Evolutionary conservation across 1,140 invertebrate genomes (phyloP), one percentile per base, ranked within the genome.

Genomic region (Aethina tumida): DNA sequence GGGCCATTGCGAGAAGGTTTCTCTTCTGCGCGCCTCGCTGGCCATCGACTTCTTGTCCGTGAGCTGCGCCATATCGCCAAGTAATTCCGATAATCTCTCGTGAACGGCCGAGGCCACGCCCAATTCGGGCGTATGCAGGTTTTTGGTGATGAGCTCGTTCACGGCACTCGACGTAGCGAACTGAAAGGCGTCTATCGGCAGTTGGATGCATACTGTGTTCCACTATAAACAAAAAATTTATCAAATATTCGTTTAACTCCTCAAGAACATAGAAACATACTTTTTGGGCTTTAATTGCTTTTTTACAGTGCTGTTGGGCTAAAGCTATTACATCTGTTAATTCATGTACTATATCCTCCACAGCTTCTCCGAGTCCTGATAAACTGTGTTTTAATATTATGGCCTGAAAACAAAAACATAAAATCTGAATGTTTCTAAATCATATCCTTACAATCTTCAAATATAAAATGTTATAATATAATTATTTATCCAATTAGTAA

Each of bases 1-100:
- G 24, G 91, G 91, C 91, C 91, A 96, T 59, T 84, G 79, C 41
- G 77, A 78, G 64, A 94, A 96, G 1, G 91, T 94, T 54, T 90
- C 81, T 43, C 85, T 70, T 24, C 91, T 71, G 27, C 86, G 81
- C 1, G 85, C 84, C 66, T 96, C 91, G 42, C 85, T 92, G 59
- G 86, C 90, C 90, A 96, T 94, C 15, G 82, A 68, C 5, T 74
- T 73, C 44, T 78, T 70, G 41, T 80, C 74, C 32, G 69, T 63
- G 19, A 73, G 69, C 49, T 66, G 73, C 47, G 59, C 64, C 48
- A 63, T 67, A 60, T 65, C 67, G 35, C 70, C 66, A 37, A 81
- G 56, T 53, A 92, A 71, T 63, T 84, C 82, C 35, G 81, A 82
- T 13, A 92, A 68, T 41, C 88, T 71, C 65, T 94, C 87, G 50